A percentile compares a stretch with the other conserved stretches of the same genome.
These are phyloP conservation scores for Sylvilagus floridanus DNA, from an alignment of 2,797 vertebrate species.

Conservation along the genomic window DNA sequence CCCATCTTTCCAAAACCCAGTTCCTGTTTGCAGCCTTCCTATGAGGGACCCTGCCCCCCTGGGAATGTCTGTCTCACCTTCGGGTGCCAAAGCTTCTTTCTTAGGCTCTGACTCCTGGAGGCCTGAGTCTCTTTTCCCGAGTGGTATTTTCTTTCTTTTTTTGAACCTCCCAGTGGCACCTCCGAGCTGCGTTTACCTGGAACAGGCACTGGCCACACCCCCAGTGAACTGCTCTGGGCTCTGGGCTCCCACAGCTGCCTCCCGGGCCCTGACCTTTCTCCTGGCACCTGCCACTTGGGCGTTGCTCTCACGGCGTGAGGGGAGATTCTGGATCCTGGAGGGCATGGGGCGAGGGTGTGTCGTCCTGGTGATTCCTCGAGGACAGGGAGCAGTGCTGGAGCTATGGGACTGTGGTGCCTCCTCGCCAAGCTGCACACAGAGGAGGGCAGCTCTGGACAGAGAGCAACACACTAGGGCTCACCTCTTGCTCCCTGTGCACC, in stretches of 20 bases:
- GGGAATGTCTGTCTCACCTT: neutral
- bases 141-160: neutral
- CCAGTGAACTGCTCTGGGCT: constrained; percentile 54
- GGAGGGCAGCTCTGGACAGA: neutral
- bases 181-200: neutral
- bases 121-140: neutral
- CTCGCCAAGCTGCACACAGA: neutral
- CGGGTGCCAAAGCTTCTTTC: neutral
- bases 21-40: neutral
- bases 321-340: constrained; percentile 56
- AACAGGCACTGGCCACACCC: neutral
- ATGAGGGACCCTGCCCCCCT: neutral
- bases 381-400: constrained; percentile 17
- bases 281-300: constrained; percentile 33
- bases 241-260: constrained; percentile 36
- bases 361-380: neutral
- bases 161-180: neutral
- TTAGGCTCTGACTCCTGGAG: neutral
- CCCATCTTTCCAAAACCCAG: neutral
- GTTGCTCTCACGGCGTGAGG: constrained; percentile 17
- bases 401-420: neutral
- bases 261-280: neutral
- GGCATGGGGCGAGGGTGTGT: constrained; percentile 22
- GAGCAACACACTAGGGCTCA: neutral
- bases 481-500: neutral